Evolutionary conservation across 1,140 invertebrate species (phyloP).

Genomic region (Solenopsis invicta): DNA sequence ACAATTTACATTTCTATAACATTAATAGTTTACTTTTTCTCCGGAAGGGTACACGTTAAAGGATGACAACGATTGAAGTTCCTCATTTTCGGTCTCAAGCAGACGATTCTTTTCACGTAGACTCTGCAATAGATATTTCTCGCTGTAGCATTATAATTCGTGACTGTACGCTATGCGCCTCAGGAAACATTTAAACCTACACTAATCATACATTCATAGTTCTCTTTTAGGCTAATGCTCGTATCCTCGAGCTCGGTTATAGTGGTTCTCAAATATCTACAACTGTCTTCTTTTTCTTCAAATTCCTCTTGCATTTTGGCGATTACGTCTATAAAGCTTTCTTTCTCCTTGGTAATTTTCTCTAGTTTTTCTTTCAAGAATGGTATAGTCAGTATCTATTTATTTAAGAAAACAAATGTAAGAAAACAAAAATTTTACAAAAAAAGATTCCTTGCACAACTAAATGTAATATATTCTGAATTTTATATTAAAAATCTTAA

Average conservation of each 20-base stretch:
- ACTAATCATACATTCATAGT: slow-evolving; percentile 17
- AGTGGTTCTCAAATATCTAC: neutral
- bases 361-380: slow-evolving; percentile 31
- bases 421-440: neutral
- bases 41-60: neutral
- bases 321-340: neutral
- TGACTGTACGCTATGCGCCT: neutral
- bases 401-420: slow-evolving; percentile 12
- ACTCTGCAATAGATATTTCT: slow-evolving; percentile 17
- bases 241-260: neutral
- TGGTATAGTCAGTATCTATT: slow-evolving; percentile 39
- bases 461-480: too few species aligned
- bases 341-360: slow-evolving; percentile 39
- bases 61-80: slow-evolving; percentile 26
- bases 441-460: neutral
- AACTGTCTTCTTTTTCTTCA: slow-evolving; percentile 32
- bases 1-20: neutral
- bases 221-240: slow-evolving; percentile 3
- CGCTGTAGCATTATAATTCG: neutral
- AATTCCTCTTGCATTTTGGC: slow-evolving; percentile 4
- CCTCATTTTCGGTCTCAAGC: slow-evolving; percentile 16
- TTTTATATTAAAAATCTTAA: neutral
- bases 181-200: neutral
- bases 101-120: slow-evolving; percentile 32
- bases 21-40: slow-evolving; percentile 43